These are phyloP conservation scores for Pyrrhosoma nymphula DNA, from an alignment of 2,888 invertebrate species.

Conservation along the genomic window DNA sequence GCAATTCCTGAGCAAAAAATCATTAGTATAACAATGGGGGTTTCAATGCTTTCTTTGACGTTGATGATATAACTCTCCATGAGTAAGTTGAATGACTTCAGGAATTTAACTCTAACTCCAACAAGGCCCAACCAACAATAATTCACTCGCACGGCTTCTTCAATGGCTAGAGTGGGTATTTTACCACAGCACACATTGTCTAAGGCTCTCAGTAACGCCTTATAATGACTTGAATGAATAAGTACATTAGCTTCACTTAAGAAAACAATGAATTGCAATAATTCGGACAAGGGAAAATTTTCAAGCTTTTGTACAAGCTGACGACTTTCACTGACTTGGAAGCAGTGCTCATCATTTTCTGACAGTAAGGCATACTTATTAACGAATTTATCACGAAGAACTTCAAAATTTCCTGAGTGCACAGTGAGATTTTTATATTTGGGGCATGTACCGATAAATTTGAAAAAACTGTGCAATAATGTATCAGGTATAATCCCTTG, in stretches of 20 bases:
- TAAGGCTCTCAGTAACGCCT: constrained; percentile 69
- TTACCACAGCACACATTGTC: constrained; percentile 75
- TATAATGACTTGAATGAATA: background rate
- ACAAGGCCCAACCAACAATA: constrained; percentile 74
- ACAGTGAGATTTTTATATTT: constrained; percentile 14
- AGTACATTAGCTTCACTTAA: background rate
- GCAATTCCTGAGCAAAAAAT: background rate
- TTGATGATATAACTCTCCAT: constrained; percentile 73
- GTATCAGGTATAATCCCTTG: constrained; percentile 3
- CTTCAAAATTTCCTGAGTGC: background rate
- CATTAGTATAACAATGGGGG: background rate
- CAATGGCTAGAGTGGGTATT: constrained; percentile 72
- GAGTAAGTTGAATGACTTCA: constrained; percentile 75
- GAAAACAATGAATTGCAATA: constrained; percentile 12
- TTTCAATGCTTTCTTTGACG: background rate
- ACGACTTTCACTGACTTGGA: background rate
- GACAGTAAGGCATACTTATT: background rate
- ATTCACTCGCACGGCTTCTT: constrained; percentile 74
- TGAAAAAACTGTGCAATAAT: background rate
- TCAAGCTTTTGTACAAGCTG: background rate
- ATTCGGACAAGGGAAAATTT: background rate
- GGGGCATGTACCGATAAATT: background rate
- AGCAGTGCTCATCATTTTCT: background rate
- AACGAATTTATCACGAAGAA: background rate
- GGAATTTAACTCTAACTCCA: constrained; percentile 75